Base-by-base conservation (phyloP, 2,797 vertebrate species). In the Anguilla anguilla region DNA sequence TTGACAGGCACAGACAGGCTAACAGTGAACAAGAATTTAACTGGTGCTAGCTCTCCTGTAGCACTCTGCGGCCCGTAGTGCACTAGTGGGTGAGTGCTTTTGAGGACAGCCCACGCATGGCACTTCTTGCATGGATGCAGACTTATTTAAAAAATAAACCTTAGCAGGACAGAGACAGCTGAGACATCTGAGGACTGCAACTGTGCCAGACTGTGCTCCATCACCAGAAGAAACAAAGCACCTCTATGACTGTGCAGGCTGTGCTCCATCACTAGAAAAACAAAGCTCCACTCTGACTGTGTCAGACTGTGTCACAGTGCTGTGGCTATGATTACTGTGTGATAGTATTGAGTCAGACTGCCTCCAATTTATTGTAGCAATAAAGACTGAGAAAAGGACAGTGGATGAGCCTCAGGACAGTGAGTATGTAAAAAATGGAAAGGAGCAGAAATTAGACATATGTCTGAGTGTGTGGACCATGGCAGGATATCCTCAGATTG, bases 401-500 rank as follows among this genome's bases (percentile, higher is more conserved):
- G 51, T 31, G 53, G 53, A 53, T 51, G 81, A 15, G 11, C 53
- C n/a, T 10, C 22, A 10, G 51, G 55, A 35, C n/a, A 57, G 53
- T 1, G 31, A 55, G 49, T 35, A 55, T 3, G 53, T 3, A n/a
- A 6, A 57, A 5, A 17, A 28, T n/a, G 25, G 4, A 67, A 67
- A 67, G 25, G 64, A 25, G n/a, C n/a, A 67, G 6, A 84, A 57
- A 59, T n/a, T 10, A 15, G 22, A 84, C 13, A 7, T 2, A 51
- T 35, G n/a, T 59, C 49, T 83, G 49, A 55, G n/a, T 13, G n/a
- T n/a, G 19, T 9, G 43, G 13, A 59, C 49, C 72, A 43, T 5
- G 46, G 11, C 46, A 74, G 85, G 85, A 86, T 86, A 72, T 86
- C 85, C 85, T 28, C 46, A 7, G 25, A 86, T 86, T 86, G 85